Conservation (phyloP, 2,797 vertebrate genomes). For the Peromyscus aztecus region DNA sequence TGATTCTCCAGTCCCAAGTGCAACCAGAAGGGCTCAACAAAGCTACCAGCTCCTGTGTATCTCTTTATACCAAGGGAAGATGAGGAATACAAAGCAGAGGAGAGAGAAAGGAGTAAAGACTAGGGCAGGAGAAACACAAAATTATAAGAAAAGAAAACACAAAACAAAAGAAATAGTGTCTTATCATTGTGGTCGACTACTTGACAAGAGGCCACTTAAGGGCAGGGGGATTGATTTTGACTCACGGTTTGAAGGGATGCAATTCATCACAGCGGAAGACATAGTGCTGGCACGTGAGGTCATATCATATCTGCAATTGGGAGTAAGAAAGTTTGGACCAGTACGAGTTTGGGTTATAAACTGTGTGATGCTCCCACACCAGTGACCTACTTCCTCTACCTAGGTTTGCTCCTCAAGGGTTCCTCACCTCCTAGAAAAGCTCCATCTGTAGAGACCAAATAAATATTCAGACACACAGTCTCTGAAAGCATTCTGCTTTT, state of each 20-base stretch:
- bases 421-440: background rate
- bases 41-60: background rate
- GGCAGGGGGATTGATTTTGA: background rate
- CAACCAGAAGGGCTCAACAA: background rate
- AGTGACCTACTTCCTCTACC: background rate
- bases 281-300: background rate
- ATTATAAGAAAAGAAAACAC: background rate
- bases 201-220: background rate
- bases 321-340: background rate
- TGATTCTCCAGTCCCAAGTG: background rate
- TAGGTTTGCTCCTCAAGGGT: background rate
- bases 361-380: background rate
- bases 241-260: background rate
- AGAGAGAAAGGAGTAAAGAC: background rate
- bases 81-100: background rate
- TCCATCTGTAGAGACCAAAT: background rate
- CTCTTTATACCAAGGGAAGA: background rate
- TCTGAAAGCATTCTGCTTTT: background rate
- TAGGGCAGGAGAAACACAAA: background rate
- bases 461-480: background rate
- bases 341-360: background rate
- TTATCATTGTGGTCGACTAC: background rate
- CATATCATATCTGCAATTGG: background rate
- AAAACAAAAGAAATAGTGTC: background rate
- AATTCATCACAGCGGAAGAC: background rate